phyloP scores from a whole-genome alignment of 2,888 invertebrate genomes.

The Lochmaea crataegi region DNA sequence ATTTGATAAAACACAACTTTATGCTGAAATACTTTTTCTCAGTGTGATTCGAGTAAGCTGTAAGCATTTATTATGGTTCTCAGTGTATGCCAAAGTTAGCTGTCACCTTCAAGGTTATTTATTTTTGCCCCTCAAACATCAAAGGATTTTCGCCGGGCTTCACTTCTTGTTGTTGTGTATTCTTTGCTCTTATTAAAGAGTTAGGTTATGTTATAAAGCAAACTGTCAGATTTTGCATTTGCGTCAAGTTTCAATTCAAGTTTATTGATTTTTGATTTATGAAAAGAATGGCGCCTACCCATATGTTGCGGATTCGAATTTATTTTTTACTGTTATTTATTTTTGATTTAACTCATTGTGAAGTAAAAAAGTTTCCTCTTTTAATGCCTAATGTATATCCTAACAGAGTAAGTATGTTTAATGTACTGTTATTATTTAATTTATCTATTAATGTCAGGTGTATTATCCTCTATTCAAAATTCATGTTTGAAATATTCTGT shows the following conservation, averaged over 20 bases:
- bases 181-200: neutral
- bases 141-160: too few species aligned
- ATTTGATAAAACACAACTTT: too few species aligned
- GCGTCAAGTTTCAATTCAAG: neutral
- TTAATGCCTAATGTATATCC: conserved; percentile 88
- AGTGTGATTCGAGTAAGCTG: too few species aligned
- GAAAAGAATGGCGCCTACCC: conserved; percentile 56
- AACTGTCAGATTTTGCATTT: neutral
- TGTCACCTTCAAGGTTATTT: too few species aligned
- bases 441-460: neutral
- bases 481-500: neutral
- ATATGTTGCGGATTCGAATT: conserved; percentile 58
- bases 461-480: neutral
- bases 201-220: neutral
- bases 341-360: conserved; percentile 54
- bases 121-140: too few species aligned
- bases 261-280: conserved; percentile 40
- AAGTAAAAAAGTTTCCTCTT: conserved; percentile 73
- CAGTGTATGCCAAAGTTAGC: too few species aligned
- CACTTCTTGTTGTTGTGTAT: too few species aligned
- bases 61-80: too few species aligned
- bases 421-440: conserved; percentile 36
- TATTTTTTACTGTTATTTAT: conserved; percentile 52
- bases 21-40: too few species aligned
- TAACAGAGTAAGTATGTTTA: conserved; percentile 76